phyloP scores from a whole-genome alignment of 2,797 vertebrate species.

The Remorina albescens region DNA sequence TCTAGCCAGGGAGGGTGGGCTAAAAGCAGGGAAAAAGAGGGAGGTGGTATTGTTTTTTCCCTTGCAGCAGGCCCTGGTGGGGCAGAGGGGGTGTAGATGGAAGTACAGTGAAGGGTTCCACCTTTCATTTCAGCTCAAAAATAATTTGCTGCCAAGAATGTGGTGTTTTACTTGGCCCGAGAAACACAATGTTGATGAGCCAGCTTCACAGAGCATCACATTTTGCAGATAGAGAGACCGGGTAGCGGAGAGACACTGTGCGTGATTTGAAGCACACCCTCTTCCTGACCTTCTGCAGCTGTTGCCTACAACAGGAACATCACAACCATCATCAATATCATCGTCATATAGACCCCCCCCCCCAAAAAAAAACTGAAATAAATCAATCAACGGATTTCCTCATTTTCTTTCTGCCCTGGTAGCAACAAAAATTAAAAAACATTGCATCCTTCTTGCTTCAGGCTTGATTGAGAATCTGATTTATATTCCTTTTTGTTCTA shows the following conservation, averaged over 20 bases:
- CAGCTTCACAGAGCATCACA: slow-evolving; percentile 50
- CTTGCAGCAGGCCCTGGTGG: slow-evolving; percentile 59
- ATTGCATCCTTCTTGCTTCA: slow-evolving; percentile 60
- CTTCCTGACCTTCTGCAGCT: slow-evolving; percentile 70
- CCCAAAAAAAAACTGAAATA: slow-evolving; percentile 15
- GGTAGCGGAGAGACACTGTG: slow-evolving; percentile 53
- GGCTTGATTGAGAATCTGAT: slow-evolving; percentile 77
- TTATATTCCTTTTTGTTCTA: slow-evolving; percentile 75
- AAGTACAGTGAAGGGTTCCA: slow-evolving; percentile 63
- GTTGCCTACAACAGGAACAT: slow-evolving; percentile 52
- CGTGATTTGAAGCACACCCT: slow-evolving; percentile 59
- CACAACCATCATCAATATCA: slow-evolving; percentile 52
- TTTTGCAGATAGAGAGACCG: slow-evolving; percentile 58
- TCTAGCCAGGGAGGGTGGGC: slow-evolving; percentile 31
- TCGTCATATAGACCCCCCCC: slow-evolving; percentile 2
- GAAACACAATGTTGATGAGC: slow-evolving; percentile 49
- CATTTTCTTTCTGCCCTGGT: slow-evolving; percentile 29
- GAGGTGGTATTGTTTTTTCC: slow-evolving; percentile 80
- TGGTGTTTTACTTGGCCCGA: slow-evolving; percentile 77
- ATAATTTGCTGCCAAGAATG: slow-evolving; percentile 78
- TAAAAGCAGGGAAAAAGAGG: slow-evolving; percentile 53
- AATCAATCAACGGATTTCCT: slow-evolving; percentile 53
- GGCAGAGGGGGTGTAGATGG: slow-evolving; percentile 62
- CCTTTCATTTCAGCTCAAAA: slow-evolving; percentile 79
- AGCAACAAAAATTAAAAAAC: slow-evolving; percentile 41